Conservation (phyloP, 2,888 invertebrate genomes). For the Halictus quadricinctus region DNA sequence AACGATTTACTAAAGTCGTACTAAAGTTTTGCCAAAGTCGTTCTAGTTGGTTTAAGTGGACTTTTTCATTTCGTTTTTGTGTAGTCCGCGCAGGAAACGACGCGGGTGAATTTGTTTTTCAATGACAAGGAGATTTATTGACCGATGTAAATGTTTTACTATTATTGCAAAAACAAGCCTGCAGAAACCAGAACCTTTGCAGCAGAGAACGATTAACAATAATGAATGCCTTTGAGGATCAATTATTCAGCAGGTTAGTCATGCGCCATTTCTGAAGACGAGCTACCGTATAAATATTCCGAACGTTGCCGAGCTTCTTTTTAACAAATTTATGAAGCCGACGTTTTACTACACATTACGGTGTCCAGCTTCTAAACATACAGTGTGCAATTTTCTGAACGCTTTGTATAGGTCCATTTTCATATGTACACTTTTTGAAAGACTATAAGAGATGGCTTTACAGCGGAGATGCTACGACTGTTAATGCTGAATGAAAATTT, state of each 20-base stretch:
- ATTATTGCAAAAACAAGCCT: not conserved
- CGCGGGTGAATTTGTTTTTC: not conserved
- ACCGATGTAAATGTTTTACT: not conserved
- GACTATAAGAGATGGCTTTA: too few relatives aligned
- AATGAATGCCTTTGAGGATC: not conserved
- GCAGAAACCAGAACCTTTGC: not conserved
- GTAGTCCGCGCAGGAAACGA: not conserved
- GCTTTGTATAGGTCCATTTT: too few relatives aligned
- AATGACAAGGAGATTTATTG: not conserved
- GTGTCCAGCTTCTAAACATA: not conserved
- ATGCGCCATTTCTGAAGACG: not conserved
- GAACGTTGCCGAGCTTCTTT: not conserved
- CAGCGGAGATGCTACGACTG: too few relatives aligned
- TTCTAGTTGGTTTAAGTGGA: not conserved
- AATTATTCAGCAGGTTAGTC: not conserved
- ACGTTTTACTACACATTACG: not conserved
- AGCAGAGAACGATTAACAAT: not conserved
- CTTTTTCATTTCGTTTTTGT: not conserved
- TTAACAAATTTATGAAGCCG: too few relatives aligned
- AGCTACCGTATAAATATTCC: not conserved
- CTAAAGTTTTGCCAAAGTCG: too few relatives aligned
- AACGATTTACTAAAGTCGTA: too few relatives aligned
- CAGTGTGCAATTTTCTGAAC: not conserved
- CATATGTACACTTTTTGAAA: too few relatives aligned
- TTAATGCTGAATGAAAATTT: too few relatives aligned